Base-by-base conservation (phyloP, 2,888 invertebrate genomes). In the Tolmerus cingulatus region DNA sequence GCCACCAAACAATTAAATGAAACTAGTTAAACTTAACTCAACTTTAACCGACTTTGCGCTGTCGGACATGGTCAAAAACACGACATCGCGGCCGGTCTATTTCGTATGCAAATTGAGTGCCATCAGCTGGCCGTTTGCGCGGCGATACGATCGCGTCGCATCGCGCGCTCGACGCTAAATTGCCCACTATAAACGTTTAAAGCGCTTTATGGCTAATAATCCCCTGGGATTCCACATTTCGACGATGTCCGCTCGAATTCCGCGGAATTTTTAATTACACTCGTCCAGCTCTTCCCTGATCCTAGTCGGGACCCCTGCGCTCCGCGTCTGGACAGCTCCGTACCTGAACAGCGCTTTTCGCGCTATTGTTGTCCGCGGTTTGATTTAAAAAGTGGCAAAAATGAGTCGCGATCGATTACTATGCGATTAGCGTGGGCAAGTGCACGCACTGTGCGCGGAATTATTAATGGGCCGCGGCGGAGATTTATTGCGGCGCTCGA, bases 91-190 rank as follows among this genome's bases (percentile, higher is more conserved):
- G 34, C 55, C 55, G 81, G 55, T 55, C 51, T 81, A 81, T 34
- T 81, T 81, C 55, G 55, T 30, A 81, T 81, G 81, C 81, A 55
- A 55, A 81, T 81, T 55, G 55, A 40, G 81, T 81, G 51, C 55
- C 81, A 81, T 81, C 81, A 55, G 51, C 51, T 51, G 81, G 81
- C 30, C 12, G 78, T 37, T 55, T 78, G 78, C 3, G 40, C 46
- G 23, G 51, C 37, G 81, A 81, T 55, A 81, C 55, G 40, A 81
- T 81, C 51, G 37, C 51, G 81, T 81, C 81, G 30, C 27, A 78
- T 23, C 55, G 27, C 23, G n/a, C 55, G 16, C 27, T 34, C 12
- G 34, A 81, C 55, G 55, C 23, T 7, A 81, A 81, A 81, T 55
- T 81, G 19, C 81, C 81, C 55, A 3, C 81, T 8, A 40, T 55